Base-by-base conservation (phyloP, 2,888 invertebrate genomes). In the Lasioglossum vierecki region DNA sequence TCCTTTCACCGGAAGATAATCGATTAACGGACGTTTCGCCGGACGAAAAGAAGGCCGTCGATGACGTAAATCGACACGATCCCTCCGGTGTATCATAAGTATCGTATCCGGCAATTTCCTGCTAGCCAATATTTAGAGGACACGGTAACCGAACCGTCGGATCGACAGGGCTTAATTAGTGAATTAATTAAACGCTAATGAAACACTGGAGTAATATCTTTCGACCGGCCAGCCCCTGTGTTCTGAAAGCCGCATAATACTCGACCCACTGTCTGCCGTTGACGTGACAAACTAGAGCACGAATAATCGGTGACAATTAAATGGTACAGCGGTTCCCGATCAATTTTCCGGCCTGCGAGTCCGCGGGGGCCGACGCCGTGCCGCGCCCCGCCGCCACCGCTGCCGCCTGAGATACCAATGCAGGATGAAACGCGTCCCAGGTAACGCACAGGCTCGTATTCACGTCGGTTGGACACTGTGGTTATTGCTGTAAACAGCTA, bases 221-320 rank as follows among this genome's bases (percentile, higher is more conserved):
- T 85, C 75, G 44, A 57, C 63, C 71, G 76, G 80, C n/a, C 75
- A 18, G 80, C n/a, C 53, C 77, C 44, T 68, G 44, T 79, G 60
- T 72, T 75, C 85, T n/a, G 71, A 84, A 84, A 76, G 84, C 75
- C 81, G 73, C 85, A 53, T 79, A 84, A 84, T 79, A 49, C 70
- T 72, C 70, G 71, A 22, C 75, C 26, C 60, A 35, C 75, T 86
- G 63, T 76, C 84, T 84, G 84, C 63, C 84, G 84, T 78, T 86
- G 86, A 85, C 87, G 63, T 73, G 72, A 81, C 83, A 86, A 87
- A 87, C 87, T 87, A 78, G 87, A 73, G 83, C 87, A 83, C 81
- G 87, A 86, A 79, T 87, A 87, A 86, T 86, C 86, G 80, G 75
- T 77, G 86, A 81, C 86, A 86, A 84, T 87, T 87, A 87, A 87